Conservation (phyloP, 2,888 invertebrate genomes). For the Bibio marci region DNA sequence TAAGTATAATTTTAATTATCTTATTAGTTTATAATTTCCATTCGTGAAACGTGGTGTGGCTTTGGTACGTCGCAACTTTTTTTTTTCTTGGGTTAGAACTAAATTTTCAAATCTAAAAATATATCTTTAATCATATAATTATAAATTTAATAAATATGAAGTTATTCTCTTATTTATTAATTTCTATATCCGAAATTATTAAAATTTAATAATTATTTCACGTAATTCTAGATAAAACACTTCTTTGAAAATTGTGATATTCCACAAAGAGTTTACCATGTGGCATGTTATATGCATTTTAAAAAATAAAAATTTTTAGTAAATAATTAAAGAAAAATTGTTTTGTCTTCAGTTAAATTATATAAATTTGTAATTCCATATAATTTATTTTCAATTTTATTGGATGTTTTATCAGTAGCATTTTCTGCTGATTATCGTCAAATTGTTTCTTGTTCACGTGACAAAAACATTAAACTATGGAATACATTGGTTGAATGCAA, state of each 20-base stretch:
- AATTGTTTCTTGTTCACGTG: slow-evolving; percentile 96
- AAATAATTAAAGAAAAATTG: slow-evolving; percentile 4
- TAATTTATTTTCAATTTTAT: no score
- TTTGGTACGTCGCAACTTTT: no score
- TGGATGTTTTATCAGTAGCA: slow-evolving; percentile 97
- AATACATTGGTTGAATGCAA: slow-evolving; percentile 99
- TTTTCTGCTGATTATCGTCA: slow-evolving; percentile 99
- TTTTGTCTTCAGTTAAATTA: no score
- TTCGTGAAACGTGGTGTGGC: neutral
- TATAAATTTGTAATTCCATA: no score
- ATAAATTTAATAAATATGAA: neutral
- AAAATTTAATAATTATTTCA: neutral
- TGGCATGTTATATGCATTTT: slow-evolving; percentile 10
- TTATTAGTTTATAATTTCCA: no score
- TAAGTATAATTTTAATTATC: slow-evolving; percentile 34
- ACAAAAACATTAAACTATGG: slow-evolving; percentile 99
- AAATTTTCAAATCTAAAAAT: neutral
- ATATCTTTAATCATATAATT: neutral
- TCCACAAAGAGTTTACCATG: slow-evolving; percentile 46
- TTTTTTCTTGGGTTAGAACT: neutral
- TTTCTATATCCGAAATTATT: neutral
- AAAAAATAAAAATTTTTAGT: neutral
- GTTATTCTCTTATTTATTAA: neutral
- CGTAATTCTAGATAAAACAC: slow-evolving; percentile 51
- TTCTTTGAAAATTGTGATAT: slow-evolving; percentile 97